Evolutionary conservation across 2,888 invertebrate genomes (phyloP), one percentile per base, ranked within the genome.

Genomic region (Diaprepes abbreviatus): DNA sequence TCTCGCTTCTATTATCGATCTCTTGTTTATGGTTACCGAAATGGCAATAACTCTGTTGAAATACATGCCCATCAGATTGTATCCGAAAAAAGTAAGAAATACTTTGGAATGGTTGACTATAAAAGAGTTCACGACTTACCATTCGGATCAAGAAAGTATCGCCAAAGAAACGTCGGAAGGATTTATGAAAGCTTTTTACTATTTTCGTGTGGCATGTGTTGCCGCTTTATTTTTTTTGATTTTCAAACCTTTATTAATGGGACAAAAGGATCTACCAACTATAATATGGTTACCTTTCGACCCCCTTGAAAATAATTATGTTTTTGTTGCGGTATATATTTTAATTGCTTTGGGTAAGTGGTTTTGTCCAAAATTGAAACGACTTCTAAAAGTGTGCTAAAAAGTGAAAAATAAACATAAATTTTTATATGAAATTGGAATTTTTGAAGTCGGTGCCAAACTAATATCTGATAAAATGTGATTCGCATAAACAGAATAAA

Each of bases 21-120:
- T 40, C 9, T 14, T 57, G 10, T 57, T 57, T 24, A 57, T 57
- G 57, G 21, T 57, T 5, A 24, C 36, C 2, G 57, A 57, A 40
- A 40, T 40, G 1, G 57, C n/a, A 19, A 38, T 40, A 12, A 28
- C n/a, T 12, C 14, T 40, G 19, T n/a, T 28, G 2, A 38, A 40
- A 10, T 57, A 57, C 14, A 2, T 28, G 19, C 36, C 57, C 4
- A 14, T 40, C 2, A 38, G 40, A 12, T 31, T 16, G 14, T 33
- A n/a, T n/a, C n/a, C n/a, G n/a, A n/a, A n/a, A n/a, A n/a, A n/a
- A n/a, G n/a, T n/a, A n/a, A n/a, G n/a, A n/a, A n/a, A n/a, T n/a
- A n/a, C n/a, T n/a, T n/a, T n/a, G n/a, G n/a, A n/a, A n/a, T n/a
- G n/a, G n/a, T n/a, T 55, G 10, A 17, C 17, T 5, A 36, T 16